Conservation (phyloP, 2,888 invertebrate genomes). For the Liopterus haemorrhoidalis region DNA sequence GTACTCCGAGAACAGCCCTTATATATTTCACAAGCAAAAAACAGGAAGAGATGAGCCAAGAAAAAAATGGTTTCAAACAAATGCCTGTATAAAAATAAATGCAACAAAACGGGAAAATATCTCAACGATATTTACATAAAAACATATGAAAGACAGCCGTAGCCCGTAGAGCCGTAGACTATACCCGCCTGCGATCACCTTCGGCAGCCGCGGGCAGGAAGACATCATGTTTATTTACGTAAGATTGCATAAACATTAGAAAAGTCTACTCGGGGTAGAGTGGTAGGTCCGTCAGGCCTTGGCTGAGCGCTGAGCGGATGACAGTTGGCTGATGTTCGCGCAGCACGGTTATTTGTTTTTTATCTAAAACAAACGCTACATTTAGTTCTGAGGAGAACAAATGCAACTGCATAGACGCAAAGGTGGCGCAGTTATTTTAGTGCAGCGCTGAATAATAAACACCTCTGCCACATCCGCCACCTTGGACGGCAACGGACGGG, state of each 20-base stretch:
- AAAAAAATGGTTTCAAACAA: constrained; percentile 10
- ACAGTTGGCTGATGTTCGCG: constrained; percentile 37
- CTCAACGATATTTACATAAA: constrained; percentile 22
- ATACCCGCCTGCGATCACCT: constrained; percentile 22
- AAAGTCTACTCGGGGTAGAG: neutral
- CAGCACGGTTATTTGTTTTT: constrained; percentile 38
- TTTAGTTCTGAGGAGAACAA: constrained; percentile 28
- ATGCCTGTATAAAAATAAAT: constrained; percentile 19
- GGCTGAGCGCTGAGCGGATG: constrained; percentile 7
- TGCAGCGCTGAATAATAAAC: constrained; percentile 9
- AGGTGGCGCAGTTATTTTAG: constrained; percentile 5
- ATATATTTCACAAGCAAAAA: too few relatives aligned
- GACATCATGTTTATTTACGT: constrained; percentile 22
- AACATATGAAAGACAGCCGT: constrained; percentile 24
- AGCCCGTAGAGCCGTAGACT: too few relatives aligned
- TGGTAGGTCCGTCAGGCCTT: neutral
- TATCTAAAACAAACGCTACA: constrained; percentile 37
- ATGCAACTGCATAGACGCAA: constrained; percentile 9
- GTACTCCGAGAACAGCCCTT: too few relatives aligned
- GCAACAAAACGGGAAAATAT: constrained; percentile 23
- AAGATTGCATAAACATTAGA: constrained; percentile 20
- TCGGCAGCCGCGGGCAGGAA: constrained; percentile 18
- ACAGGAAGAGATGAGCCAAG: too few relatives aligned
- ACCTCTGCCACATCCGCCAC: neutral
- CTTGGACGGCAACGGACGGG: neutral